Base-by-base conservation (phyloP, 2,888 invertebrate genomes). In the Leuctra nigra region DNA sequence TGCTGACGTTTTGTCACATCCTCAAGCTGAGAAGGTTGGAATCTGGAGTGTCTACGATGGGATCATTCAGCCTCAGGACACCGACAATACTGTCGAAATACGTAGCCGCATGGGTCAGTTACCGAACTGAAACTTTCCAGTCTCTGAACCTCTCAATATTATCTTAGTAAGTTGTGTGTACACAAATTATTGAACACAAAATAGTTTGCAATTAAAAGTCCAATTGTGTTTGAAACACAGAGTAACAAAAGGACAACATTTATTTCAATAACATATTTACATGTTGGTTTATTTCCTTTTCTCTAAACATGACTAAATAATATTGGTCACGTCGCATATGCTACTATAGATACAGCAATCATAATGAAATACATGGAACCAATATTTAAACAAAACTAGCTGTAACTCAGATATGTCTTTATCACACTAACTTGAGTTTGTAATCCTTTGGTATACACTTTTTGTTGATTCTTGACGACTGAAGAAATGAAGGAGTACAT, bases 231-330 rank as follows among this genome's bases (percentile, higher is more conserved):
- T 54, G 53, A 46, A 57, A 57, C 57, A 57, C 53, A 53, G 20
- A 54, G 57, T 57, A 57, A 57, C 57, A 57, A 58, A 58, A 58
- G 53, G 55, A 52, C 50, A 58, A 58, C 58, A 59, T 59, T 59
- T 59, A 56, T 56, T 59, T 58, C 38, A 57, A 35, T 59, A 59
- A 59, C 59, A 57, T 57, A 59, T 54, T 57, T 59, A 46, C 57
- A 57, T 25, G 52, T 55, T 58, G 38, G 36, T 35, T 57, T 48
- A 38, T 33, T 53, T 54, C 29, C 48, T 23, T 23, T 44, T 22
- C 20, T 44, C 23, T 50, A 33, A 50, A 22, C n/a, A 20, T 18
- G 35, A 50, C 50, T 50, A 33, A 50, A 50, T 35, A 50, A 50
- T 50, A 50, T 50, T 50, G 50, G 50, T 50, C 50, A 50, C 50